Evolutionary conservation across 1,140 invertebrate species (phyloP).

Genomic region (Venustaconcha ellipsiformis): DNA sequence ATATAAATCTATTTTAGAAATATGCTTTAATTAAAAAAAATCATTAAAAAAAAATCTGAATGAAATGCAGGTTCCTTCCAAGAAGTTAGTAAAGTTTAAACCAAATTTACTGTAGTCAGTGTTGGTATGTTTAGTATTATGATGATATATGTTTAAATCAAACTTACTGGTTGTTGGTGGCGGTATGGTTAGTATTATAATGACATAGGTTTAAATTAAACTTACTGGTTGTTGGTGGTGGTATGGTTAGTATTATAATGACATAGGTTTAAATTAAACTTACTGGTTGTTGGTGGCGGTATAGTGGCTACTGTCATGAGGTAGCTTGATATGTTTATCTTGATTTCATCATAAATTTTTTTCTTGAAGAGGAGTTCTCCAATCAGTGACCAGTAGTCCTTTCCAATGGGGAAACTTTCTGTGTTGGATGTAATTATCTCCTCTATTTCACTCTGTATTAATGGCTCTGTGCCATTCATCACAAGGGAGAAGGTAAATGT

Average conservation of each 20-base stretch:
- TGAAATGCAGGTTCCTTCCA: no score
- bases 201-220: no score
- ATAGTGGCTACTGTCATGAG: constrained; percentile 15
- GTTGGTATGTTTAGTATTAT: no score
- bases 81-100: no score
- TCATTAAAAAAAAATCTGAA: no score
- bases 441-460: constrained; percentile 24
- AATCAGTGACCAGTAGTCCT: constrained; percentile 13
- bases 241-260: no score
- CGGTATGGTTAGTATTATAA: no score
- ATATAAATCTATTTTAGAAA: no score
- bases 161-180: background rate
- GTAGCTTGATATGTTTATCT: constrained; percentile 30
- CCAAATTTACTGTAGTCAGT: no score
- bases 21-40: no score
- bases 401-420: background rate
- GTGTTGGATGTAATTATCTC: constrained; percentile 7
- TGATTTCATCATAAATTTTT: constrained; percentile 6
- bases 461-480: constrained; percentile 27
- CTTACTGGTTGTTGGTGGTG: no score
- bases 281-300: constrained; percentile 11
- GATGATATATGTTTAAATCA: background rate
- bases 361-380: constrained; percentile 15
- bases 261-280: background rate
- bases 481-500: constrained; percentile 25